Conservation (phyloP, 1,140 invertebrate species). For the Drosophila rhopaloa region DNA sequence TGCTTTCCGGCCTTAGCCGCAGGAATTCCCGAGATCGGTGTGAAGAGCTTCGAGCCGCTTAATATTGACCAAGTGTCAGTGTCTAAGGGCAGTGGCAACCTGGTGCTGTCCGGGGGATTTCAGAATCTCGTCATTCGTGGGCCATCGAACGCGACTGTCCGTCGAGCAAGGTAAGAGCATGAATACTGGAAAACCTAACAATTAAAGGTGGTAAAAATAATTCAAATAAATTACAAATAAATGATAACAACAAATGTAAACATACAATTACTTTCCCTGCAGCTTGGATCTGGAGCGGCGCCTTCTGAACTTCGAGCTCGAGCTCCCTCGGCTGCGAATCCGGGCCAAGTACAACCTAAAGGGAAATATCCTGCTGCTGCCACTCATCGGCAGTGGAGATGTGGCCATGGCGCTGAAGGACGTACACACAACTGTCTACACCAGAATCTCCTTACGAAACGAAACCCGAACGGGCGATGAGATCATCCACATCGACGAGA, state of each 20-base stretch:
- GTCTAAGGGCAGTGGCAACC: conserved; percentile 85
- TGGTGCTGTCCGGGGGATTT: conserved; percentile 85
- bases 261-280: background rate
- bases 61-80: conserved; percentile 85
- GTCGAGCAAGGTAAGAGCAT: conserved; percentile 58
- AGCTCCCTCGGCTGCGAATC: conserved; percentile 85
- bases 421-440: conserved; percentile 85
- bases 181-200: background rate
- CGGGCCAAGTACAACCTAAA: conserved; percentile 86
- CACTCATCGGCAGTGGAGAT: conserved; percentile 86
- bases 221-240: conserved; percentile 12
- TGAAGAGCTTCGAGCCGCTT: conserved; percentile 85
- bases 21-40: conserved; percentile 85
- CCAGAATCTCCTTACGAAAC: conserved; percentile 84
- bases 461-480: conserved; percentile 82
- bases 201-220: background rate
- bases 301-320: conserved; percentile 85
- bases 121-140: conserved; percentile 85
- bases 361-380: conserved; percentile 86
- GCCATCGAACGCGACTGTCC: conserved; percentile 85
- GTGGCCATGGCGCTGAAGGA: conserved; percentile 85
- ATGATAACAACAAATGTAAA: background rate
- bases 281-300: conserved; percentile 85
- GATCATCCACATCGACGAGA: conserved; percentile 85
- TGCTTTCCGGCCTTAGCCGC: conserved; percentile 78